Base-by-base conservation (phyloP, 2,888 invertebrate genomes). In the Chromoteleia sp. region DNA sequence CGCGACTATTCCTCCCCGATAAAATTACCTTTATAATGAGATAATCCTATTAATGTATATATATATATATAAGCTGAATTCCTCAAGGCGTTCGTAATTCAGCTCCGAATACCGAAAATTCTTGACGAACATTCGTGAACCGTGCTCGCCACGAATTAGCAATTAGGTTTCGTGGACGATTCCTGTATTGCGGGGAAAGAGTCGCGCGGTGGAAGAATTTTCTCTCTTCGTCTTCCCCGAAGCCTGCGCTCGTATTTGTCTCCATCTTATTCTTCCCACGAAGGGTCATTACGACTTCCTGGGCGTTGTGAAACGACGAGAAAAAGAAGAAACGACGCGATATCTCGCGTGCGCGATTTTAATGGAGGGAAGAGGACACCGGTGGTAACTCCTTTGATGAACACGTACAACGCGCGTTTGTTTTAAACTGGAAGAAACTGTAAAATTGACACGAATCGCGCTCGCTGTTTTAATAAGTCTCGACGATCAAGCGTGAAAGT, bases 211-310 rank as follows among this genome's bases (percentile, higher is more conserved):
- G 0, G 14, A 17, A 6, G 8, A 5, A 36, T 7, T 15, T 50
- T 36, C 17, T 7, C 19, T 67, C 67, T 33, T 54, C 68, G 73
- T 76, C 50, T 63, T 30, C 10, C 63, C 6, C 12, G n/a, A 7
- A 30, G 25, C 15, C 41, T 30, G 12, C 25, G 17, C 54, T 14
- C 68, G 21, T 68, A 61, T 33, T 54, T 54, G 63, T 58, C 73
- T 78, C 68, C 80, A 81, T 83, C 82, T 76, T 58, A 48, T 70
- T 83, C 85, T 90, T 90, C 90, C 90, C 90, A 90, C 90, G 89
- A 83, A 80, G 83, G 85, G 87, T 90, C 88, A 89, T 90, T 90
- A 90, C 85, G 85, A 89, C 89, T 89, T 90, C 89, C 90, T 89
- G 89, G 85, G 87, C 85, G 86, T 87, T 61, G 82, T 81, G 71